A percentile compares a stretch with the other conserved stretches of the same genome.
These are phyloP conservation scores for Rugalucina vietnamica DNA, from an alignment of 2,888 invertebrate genomes.

Conservation along the genomic window DNA sequence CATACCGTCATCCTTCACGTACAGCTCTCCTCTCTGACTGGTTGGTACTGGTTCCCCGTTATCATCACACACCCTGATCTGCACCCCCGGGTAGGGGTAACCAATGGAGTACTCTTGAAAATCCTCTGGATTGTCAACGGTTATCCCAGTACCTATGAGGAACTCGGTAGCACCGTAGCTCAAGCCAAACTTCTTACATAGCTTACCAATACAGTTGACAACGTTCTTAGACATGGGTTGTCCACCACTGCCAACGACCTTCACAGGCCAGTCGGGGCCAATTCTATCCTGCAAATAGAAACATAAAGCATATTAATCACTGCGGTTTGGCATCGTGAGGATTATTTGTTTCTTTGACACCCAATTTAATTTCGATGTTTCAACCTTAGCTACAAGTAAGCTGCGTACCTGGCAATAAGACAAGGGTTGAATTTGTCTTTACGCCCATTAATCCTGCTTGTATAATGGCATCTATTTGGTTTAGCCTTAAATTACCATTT, in stretches of 20 bases:
- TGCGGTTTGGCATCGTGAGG: too few species aligned
- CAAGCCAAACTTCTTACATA: not conserved
- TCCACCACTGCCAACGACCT: not conserved
- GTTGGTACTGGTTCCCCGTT: not conserved
- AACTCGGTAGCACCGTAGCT: slow-evolving; percentile 3
- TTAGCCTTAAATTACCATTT: too few species aligned
- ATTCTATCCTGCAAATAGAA: slow-evolving; percentile 1
- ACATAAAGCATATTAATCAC: too few species aligned
- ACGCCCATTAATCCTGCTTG: too few species aligned
- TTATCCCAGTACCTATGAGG: not conserved
- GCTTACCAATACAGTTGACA: not conserved
- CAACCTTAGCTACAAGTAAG: too few species aligned
- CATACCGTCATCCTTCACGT: not conserved
- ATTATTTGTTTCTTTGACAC: too few species aligned
- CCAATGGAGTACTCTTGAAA: not conserved
- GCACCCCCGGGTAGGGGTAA: not conserved
- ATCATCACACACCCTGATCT: slow-evolving; percentile 4
- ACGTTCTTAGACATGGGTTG: not conserved
- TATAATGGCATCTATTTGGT: too few species aligned
- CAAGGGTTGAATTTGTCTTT: too few species aligned
- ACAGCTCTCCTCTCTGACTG: slow-evolving; percentile 11
- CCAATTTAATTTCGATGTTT: too few species aligned
- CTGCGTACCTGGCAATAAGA: too few species aligned
- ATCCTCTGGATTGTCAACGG: not conserved
- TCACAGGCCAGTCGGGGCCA: not conserved